A percentile compares a stretch with the other conserved stretches of the same genome.
These are phyloP conservation scores for Acanthurus lineatus DNA, from an alignment of 2,797 vertebrate genomes.

Conservation along the genomic window DNA sequence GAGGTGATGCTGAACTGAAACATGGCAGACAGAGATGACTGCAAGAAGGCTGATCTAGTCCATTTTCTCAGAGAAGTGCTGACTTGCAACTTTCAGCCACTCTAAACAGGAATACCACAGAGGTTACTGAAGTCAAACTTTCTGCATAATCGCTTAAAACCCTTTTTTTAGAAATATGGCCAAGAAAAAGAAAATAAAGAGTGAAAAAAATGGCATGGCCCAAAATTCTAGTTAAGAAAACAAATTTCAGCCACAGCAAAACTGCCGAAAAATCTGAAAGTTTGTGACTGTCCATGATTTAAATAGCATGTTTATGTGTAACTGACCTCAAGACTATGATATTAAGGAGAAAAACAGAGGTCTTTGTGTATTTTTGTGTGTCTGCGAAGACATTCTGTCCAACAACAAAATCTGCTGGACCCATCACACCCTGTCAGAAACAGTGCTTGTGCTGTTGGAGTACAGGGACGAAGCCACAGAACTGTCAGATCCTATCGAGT, in stretches of 20 bases:
- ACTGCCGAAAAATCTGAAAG: background rate
- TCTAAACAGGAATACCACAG: no score
- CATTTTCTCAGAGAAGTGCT: no score
- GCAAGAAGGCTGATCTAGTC: no score
- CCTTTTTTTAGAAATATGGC: background rate
- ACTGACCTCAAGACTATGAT: slow-evolving; percentile 28
- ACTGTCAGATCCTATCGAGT: slow-evolving; percentile 66
- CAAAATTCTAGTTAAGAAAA: background rate
- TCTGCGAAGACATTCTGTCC: slow-evolving; percentile 38
- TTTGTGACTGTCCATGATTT: slow-evolving; percentile 25
- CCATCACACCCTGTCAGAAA: slow-evolving; percentile 69
- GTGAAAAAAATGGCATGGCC: background rate
- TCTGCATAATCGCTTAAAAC: background rate
- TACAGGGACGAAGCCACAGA: slow-evolving; percentile 63
- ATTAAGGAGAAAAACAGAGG: slow-evolving; percentile 59
- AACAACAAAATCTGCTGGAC: slow-evolving; percentile 69
- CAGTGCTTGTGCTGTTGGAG: slow-evolving; percentile 66
- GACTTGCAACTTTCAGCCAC: no score
- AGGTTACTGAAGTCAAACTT: no score
- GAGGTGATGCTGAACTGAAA: no score
- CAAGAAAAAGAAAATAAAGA: background rate
- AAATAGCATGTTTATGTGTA: slow-evolving; percentile 29
- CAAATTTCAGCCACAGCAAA: slow-evolving; percentile 16
- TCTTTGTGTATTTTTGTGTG: slow-evolving; percentile 13
- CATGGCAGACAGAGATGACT: no score